A percentile compares a stretch with the other conserved stretches of the same genome.
Conservation (phyloP, 2,888 invertebrate genomes). For the Eupithecia vulgata region DNA sequence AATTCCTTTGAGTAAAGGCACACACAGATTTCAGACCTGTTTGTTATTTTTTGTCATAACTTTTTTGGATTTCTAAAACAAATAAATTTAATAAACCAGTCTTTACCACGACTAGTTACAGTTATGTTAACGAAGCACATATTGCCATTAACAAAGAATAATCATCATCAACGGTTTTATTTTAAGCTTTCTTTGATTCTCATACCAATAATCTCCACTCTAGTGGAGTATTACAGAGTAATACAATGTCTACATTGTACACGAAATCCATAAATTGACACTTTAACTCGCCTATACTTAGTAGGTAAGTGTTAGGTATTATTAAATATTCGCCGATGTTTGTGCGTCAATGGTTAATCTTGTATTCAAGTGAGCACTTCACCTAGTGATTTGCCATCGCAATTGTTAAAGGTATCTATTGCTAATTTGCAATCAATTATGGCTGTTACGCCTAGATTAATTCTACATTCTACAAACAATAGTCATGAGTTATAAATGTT, state of each 20-base stretch:
- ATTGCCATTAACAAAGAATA: too few relatives aligned
- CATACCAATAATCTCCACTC: neutral
- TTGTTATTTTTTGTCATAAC: too few relatives aligned
- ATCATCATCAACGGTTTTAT: too few relatives aligned
- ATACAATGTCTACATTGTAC: too few relatives aligned
- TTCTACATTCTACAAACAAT: constrained; percentile 7
- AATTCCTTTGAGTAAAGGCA: too few relatives aligned
- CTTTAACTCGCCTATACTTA: neutral
- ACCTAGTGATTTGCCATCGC: neutral
- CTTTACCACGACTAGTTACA: too few relatives aligned
- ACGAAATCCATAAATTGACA: neutral
- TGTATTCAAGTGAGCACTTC: constrained; percentile 15
- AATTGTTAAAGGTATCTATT: constrained; percentile 1
- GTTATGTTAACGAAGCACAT: too few relatives aligned
- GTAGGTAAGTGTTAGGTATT: neutral
- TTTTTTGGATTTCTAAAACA: too few relatives aligned
- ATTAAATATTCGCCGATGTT: neutral
- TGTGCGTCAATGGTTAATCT: constrained; percentile 13
- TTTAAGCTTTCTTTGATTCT: too few relatives aligned
- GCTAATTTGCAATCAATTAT: constrained; percentile 13
- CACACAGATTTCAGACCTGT: too few relatives aligned
- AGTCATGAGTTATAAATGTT: neutral
- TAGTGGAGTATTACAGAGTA: too few relatives aligned
- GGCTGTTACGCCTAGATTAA: neutral
- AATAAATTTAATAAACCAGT: too few relatives aligned